A percentile compares a stretch with the other conserved stretches of the same genome.
These are phyloP conservation scores for Boleophthalmus pectinirostris DNA, from an alignment of 2,113 vertebrate genomes.

Conservation along the genomic window DNA sequence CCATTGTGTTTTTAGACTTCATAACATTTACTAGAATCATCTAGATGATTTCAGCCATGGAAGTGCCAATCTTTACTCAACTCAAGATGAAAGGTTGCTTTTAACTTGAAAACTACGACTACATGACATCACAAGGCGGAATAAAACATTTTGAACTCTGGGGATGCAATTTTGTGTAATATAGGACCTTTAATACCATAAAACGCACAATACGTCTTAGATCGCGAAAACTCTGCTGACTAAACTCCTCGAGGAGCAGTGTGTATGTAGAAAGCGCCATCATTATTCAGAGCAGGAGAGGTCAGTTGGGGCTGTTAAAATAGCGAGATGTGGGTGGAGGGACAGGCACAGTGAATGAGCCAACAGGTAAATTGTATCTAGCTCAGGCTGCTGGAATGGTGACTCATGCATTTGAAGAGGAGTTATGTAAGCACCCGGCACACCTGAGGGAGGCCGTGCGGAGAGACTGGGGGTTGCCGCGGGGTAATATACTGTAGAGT, in stretches of 20 bases:
- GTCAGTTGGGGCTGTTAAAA: constrained; percentile 33
- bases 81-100: too few species aligned
- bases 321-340: constrained; percentile 38
- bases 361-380: constrained; percentile 46
- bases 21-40: too few species aligned
- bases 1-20: too few species aligned
- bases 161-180: too few species aligned
- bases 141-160: too few species aligned
- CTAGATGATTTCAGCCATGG: too few species aligned
- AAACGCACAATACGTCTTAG: constrained; percentile 10
- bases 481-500: background rate
- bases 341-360: constrained; percentile 30
- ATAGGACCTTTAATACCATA: constrained; percentile 23
- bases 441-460: constrained; percentile 18
- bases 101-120: too few species aligned
- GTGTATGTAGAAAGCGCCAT: constrained; percentile 17
- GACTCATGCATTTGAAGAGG: constrained; percentile 46
- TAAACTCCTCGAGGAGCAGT: constrained; percentile 31
- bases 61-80: too few species aligned
- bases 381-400: constrained; percentile 44
- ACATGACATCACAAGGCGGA: too few species aligned
- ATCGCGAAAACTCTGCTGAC: constrained; percentile 10
- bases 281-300: constrained; percentile 39
- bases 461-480: background rate
- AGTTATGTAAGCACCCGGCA: constrained; percentile 35